Base-by-base conservation (phyloP, 2,888 invertebrate genomes). In the Coelinius sp. region DNA sequence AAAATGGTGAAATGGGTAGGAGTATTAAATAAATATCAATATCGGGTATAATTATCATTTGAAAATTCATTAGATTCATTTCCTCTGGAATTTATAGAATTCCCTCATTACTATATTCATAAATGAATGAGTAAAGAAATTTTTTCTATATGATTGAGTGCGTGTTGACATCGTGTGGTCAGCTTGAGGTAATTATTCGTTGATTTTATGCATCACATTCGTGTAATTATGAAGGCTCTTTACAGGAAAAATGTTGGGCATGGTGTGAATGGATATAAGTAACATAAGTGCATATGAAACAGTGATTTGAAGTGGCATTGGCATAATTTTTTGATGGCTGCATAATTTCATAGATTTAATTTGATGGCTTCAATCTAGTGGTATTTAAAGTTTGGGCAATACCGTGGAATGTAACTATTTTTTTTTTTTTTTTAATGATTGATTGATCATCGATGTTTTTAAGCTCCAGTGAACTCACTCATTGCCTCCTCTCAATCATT, bases 281-380 rank as follows among this genome's bases (percentile, higher is more conserved):
- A 20, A 35, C 14, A 24, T 49, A 62, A 59, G 12, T 71, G 35
- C 35, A 59, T 56, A 25, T 6, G 20, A 20, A 35, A 35, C 12
- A 14, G 20, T 31, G 31, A 75, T 70, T 52, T 59, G 35, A 20
- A 20, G 65, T 72, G 77, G 70, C 77, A 75, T 77, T 75, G 75
- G 74, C 75, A 74, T 63, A 64, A 31, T 74, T 77, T 72, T 73
- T 49, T 68, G 38, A 63, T 10, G 20, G 2, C 5, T 41, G 24
- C 20, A 20, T 59, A 14, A 35, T 31, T 31, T 12, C 17, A 59
- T 25, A 25, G 53, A 53, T 53, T 59, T 27, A 20, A 59, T 59
- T 31, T 35, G 59, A 35, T 17, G 31, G 7, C 1, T 38, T 38
- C 12, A 63, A 20, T 14, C 20, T 17, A 7, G 17, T 49, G 46